Evolutionary conservation across 2,113 vertebrate species (phyloP), one percentile per base, ranked within the genome.

Genomic region (Pampusana beccarii): DNA sequence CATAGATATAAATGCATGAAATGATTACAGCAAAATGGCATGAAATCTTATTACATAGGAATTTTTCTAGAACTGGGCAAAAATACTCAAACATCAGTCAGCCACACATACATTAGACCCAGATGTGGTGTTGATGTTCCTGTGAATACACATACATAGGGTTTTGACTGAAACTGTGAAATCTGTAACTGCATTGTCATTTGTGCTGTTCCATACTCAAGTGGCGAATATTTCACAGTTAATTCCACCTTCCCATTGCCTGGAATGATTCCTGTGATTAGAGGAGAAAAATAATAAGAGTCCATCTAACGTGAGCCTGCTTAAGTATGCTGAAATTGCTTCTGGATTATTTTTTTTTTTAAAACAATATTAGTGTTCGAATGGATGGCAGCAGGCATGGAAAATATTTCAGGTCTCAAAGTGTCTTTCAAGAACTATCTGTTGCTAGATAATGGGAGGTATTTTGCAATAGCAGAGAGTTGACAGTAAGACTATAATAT

Each of bases 111-210:
- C 99, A 51, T 98, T 70, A 98, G 79, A 75, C 94, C 93, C 26
- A 97, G 51, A 54, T 96, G 96, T 65, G 99, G 99, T 34, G 81
- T 96, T 29, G 98, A 98, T 9, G 98, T 98, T 73, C 99, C 99
- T 2, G 98, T 99, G 97, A 99, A 96, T n/a, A 98, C 98, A 85
- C 99, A 99, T 19, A 98, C 62, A 13, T 98, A 98, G 2, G 99
- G 98, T 71, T 98, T 98, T 20, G 98, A 98, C 97, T 98, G 99
- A 97, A 99, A 99, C 95, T 99, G 98, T 7, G 98, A 98, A 92
- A 99, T 95, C 93, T 95, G 50, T 79, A 99, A 85, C 91, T 99
- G 98, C 61, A 99, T 80, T 78, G 97, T 98, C 81, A 98, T 98
- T 80, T 98, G 98, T 71, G 98, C 98, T 4, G 97, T 99, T 74